A percentile compares a stretch with the other conserved stretches of the same genome.
phyloP scores from a whole-genome alignment of 2,113 vertebrate genomes.

The Apistogramma diplotaenia region DNA sequence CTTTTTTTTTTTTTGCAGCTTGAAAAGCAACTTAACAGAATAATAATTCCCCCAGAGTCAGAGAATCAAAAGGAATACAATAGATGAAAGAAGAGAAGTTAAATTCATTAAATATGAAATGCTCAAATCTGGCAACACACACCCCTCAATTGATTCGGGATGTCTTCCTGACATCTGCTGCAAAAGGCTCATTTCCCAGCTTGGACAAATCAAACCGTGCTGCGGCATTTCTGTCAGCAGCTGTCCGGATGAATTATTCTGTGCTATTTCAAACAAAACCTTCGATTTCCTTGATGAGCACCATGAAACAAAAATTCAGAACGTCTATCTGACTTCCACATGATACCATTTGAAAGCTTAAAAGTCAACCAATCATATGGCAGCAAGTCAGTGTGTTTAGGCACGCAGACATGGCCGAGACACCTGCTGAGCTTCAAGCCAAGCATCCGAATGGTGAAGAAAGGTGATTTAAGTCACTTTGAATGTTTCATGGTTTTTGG shows the following conservation, averaged over 20 bases:
- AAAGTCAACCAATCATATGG: background rate
- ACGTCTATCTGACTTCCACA: background rate
- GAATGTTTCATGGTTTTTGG: background rate
- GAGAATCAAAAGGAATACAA: background rate
- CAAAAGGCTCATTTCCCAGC: background rate
- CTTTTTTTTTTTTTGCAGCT: background rate
- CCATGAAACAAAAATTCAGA: background rate
- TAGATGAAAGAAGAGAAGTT: background rate
- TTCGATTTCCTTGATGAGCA: background rate
- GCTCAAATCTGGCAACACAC: background rate
- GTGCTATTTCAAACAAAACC: background rate
- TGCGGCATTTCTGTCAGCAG: background rate
- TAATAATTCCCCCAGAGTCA: background rate
- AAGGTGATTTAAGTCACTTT: background rate
- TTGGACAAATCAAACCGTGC: background rate
- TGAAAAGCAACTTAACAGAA: background rate
- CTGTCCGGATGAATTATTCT: background rate
- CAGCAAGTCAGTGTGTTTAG: background rate
- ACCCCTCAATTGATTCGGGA: background rate
- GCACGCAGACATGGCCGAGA: background rate
- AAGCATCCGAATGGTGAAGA: background rate
- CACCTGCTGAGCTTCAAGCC: rapidly evolving
- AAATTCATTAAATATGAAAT: background rate
- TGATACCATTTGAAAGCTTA: too few species aligned
- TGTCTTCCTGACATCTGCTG: background rate